Evolutionary conservation across 2,797 vertebrate species (phyloP), one percentile per base, ranked within the genome.

Genomic region (Neomorphus geoffroyi): DNA sequence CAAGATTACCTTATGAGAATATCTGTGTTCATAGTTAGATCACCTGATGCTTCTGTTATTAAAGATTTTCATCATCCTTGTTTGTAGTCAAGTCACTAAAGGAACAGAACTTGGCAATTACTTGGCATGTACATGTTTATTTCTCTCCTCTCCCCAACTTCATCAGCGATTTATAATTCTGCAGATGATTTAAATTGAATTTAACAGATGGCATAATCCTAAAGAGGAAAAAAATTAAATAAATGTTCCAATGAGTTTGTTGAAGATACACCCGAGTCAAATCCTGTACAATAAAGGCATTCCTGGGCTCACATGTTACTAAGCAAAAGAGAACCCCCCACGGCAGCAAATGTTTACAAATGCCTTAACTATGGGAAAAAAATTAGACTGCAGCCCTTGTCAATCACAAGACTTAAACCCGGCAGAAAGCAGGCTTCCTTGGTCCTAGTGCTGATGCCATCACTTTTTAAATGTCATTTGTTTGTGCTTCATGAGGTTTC

Each of bases 381-480:
- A 51, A 24, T 10, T 33, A 3, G 6, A 16, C 32, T 0, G 0
- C 74, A 62, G 51, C 23, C 60, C 51, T 43, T 21, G 43, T 11
- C 0, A 2, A 58, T 73, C 62, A 80, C 45, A 73, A 77, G 95
- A 65, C 57, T 60, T 18, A 64, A 64, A 70, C 32, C 30, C 41
- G 26, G 50, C 82, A 60, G 28, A 18, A 4, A 89, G 21, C 35
- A 64, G 82, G 56, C 28, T 51, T 85, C 33, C 48, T 75, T 85
- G 48, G n/a, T 48, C 64, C 57, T 64, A 18, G n/a, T 73, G 81
- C 57, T 91, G 82, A 67, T 78, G 70, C 69, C 5, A 3, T 79
- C 28, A 17, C 12, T 90, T 90, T 64, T 57, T 10, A 72, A 82
- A 90, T 54, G 32, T 41, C 30, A 37, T 61, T 74, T 89, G 13